Evolutionary conservation across 2,113 vertebrate species (phyloP), one percentile per base, ranked within the genome.

Genomic region (Tetrao urogallus): DNA sequence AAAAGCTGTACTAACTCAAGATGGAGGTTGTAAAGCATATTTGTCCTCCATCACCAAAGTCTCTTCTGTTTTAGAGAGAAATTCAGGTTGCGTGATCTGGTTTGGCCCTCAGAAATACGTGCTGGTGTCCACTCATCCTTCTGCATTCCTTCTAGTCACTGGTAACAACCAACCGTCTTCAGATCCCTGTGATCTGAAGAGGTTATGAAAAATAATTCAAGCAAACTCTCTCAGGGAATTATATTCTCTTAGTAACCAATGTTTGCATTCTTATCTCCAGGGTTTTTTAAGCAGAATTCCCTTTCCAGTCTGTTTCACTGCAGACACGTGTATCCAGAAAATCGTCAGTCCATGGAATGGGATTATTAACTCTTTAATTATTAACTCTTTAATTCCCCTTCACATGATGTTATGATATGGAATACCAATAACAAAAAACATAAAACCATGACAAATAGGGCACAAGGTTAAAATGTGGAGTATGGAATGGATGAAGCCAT

Each of bases 151-250:
- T 47, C 13, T 28, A 14, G 20, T 69, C 28, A 69, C 7, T 21
- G 32, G 15, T 17, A 17, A 1, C 24, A 52, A 10, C 20, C 0
- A 1, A 28, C 32, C 8, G 4, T 13, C 25, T 73, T 43, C 22
- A 40, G 42, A 64, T 47, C 42, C n/a, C 43, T 36, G 20, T 17
- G 3, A 6, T 36, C 24, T 36, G 42, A 64, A 77, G 34, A 54
- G 21, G 13, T 69, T 50, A 14, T 40, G 61, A 58, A 34, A 69
- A 74, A 40, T 45, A 57, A 15, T 5, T 6, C 5, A 63, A 82
- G 24, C 40, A 40, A 63, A 24, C 27, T 40, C 19, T 38, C 40
- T 67, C 22, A 9, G 32, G 21, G 9, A 73, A 69, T 74, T 30
- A 17, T 9, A 4, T 47, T 27, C 5, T 54, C 3, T 28, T 81